Conservation (phyloP, 2,888 invertebrate species). For the Tricholauxania praeusta region DNA sequence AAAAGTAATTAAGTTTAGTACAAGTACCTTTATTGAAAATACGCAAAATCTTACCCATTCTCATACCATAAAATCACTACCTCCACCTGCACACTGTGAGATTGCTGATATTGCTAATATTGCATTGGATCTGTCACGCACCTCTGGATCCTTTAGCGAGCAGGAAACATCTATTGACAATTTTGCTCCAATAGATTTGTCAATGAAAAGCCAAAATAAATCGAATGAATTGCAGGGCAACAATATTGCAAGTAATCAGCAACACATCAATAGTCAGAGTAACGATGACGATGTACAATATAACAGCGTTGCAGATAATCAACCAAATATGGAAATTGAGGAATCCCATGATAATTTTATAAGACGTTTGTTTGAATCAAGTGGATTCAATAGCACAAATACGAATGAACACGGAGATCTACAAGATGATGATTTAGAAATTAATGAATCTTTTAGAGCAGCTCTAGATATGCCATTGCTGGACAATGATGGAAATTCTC, state of each 20-base stretch:
- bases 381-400: conserved; percentile 34
- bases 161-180: conserved; percentile 12
- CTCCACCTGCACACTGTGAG: conserved; percentile 39
- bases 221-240: too few relatives aligned
- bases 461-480: conserved; percentile 49
- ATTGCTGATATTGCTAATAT: conserved; percentile 31
- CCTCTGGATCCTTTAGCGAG: conserved; percentile 21
- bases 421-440: conserved; percentile 5
- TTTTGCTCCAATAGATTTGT: conserved; percentile 46
- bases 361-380: conserved; percentile 43
- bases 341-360: conserved; percentile 43
- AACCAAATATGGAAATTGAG: conserved; percentile 32
- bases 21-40: neutral
- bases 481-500: conserved; percentile 39
- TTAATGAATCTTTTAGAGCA: conserved; percentile 42
- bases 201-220: conserved; percentile 29
- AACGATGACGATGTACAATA: conserved; percentile 1
- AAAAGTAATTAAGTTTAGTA: neutral
- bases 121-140: conserved; percentile 46
- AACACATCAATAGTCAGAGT: too few relatives aligned
- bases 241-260: too few relatives aligned
- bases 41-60: neutral
- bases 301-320: neutral
- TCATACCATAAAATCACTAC: neutral
- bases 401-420: conserved; percentile 8